These are phyloP conservation scores for Recurvirostra avosetta DNA, from an alignment of 2,113 vertebrate genomes.

Conservation along the genomic window DNA sequence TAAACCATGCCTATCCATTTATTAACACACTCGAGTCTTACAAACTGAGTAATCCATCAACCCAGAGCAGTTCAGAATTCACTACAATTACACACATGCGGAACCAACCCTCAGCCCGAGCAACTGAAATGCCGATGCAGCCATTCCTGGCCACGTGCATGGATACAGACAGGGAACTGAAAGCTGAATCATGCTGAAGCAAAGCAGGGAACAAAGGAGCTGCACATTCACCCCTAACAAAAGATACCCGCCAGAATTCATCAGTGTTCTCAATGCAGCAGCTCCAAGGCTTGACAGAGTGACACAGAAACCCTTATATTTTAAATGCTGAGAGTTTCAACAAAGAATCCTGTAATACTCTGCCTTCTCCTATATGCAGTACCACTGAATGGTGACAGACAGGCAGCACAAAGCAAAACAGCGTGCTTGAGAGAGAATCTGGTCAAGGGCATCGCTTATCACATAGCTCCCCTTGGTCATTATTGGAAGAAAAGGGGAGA, in stretches of 20 bases:
- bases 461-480: fast-evolving
- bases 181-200: background rate
- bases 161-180: background rate
- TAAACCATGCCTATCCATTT: background rate
- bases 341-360: fast-evolving
- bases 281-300: background rate
- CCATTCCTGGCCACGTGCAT: fast-evolving
- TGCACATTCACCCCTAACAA: background rate
- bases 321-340: background rate
- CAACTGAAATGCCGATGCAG: fast-evolving
- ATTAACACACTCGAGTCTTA: background rate
- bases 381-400: fast-evolving
- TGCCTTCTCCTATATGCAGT: background rate
- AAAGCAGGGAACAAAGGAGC: background rate
- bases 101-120: background rate
- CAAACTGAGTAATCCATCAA: fast-evolving
- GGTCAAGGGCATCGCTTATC: fast-evolving
- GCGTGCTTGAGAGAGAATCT: fast-evolving
- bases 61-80: background rate
- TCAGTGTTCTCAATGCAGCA: background rate
- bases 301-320: background rate
- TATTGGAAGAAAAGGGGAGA: too few relatives aligned
- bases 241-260: background rate
- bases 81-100: fast-evolving
- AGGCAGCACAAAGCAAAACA: background rate